phyloP scores from a whole-genome alignment of 2,888 invertebrate species.

The Maniola hyperantus region DNA sequence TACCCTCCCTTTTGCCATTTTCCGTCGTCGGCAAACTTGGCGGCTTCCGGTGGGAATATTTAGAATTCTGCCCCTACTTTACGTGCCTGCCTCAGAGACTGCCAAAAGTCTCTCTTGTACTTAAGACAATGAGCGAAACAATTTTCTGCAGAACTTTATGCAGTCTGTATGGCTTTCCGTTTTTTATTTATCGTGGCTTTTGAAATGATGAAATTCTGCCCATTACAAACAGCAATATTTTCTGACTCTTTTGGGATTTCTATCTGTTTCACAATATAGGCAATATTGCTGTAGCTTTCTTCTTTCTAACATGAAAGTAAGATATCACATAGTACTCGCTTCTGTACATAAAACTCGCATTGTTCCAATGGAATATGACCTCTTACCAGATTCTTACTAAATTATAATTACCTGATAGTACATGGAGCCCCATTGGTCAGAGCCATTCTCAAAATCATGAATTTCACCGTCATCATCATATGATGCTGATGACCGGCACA shows the following conservation, averaged over 20 bases:
- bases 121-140: slow-evolving; percentile 48
- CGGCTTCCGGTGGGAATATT: slow-evolving; percentile 63
- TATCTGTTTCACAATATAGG: neutral
- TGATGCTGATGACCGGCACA: too few species aligned
- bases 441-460: too few species aligned
- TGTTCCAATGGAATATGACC: too few species aligned
- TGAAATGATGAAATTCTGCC: slow-evolving; percentile 32
- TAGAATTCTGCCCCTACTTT: slow-evolving; percentile 59
- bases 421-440: too few species aligned
- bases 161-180: slow-evolving; percentile 19
- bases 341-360: too few species aligned
- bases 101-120: slow-evolving; percentile 48
- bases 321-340: too few species aligned
- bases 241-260: neutral
- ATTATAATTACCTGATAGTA: too few species aligned
- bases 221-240: slow-evolving; percentile 11
- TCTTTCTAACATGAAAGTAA: neutral
- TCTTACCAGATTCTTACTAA: too few species aligned
- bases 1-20: slow-evolving; percentile 71
- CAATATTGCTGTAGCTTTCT: neutral
- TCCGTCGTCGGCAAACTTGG: slow-evolving; percentile 70
- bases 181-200: slow-evolving; percentile 33
- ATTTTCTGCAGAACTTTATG: slow-evolving; percentile 31
- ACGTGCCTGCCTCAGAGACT: slow-evolving; percentile 48
- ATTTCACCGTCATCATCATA: too few species aligned